Evolutionary conservation across 2,797 vertebrate species (phyloP), one percentile per base, ranked within the genome.

Genomic region (Micromesistius poutassou): DNA sequence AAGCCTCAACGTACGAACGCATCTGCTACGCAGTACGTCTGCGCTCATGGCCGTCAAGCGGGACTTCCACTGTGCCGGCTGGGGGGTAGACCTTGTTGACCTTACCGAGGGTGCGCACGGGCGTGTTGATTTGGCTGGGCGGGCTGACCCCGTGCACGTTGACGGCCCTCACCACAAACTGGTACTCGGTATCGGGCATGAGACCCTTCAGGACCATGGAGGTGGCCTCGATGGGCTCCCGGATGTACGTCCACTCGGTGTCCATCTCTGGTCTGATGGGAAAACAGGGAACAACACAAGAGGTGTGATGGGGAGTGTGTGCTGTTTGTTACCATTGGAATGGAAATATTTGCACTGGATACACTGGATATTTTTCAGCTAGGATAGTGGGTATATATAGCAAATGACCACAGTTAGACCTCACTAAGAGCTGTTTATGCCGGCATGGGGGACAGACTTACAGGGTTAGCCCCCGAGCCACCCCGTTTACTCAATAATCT

Each of bases 191-290:
- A 74, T 97, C 94, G 0, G 97, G 95, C 40, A 95, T 83, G 30
- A 99, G 89, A 46, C 96, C 97, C 88, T 96, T 98, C 81, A 98
- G 90, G 76, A 98, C 95, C 96, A 98, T 97, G 76, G 97, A 97
- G 81, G 95, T 95, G 30, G 96, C 94, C 88, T 95, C 93, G 80
- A 98, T 95, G 76, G 92, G 94, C 82, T 98, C 97, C 68, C 93
- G 95, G 80, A 98, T 98, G 76, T 94, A 89, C 0, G 94, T 96
- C 97, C 97, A 99, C 75, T 94, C 96, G 0, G 92, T 93, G 91
- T 98, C 97, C 79, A 96, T 92, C 86, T 97, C 97, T 81, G 97
- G 95, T 89, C 97, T 99, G 91, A 73, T 86, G 66, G 12, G 66
- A 30, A 70, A 70, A 70, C 22, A 30, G 62, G 28, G n/a, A 5